Evolutionary conservation across 1,140 invertebrate genomes (phyloP).

Genomic region (Laupala kohalensis): DNA sequence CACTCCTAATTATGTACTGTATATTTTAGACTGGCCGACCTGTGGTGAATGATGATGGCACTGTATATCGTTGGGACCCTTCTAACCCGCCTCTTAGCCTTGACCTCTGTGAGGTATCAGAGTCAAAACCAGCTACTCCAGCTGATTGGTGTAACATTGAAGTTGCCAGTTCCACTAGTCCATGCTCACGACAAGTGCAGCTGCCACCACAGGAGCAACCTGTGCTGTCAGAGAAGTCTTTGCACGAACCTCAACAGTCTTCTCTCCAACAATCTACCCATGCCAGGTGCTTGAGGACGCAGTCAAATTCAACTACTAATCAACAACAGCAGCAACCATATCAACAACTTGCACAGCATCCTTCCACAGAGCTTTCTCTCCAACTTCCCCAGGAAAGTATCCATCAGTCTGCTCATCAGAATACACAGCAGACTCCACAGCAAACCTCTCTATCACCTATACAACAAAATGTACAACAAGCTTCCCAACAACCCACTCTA

Average conservation of each 20-base stretch:
- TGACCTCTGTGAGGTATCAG: background rate
- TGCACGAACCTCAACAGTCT: background rate
- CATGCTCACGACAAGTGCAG: background rate
- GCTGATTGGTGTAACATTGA: background rate
- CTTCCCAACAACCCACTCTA: background rate
- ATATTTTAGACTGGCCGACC: slow-evolving; percentile 40
- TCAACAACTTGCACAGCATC: background rate
- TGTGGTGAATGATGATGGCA: slow-evolving; percentile 49
- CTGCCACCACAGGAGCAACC: background rate
- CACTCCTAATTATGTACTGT: background rate
- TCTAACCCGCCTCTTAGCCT: slow-evolving; percentile 39
- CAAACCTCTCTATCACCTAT: too few species aligned
- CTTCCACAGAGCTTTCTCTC: background rate
- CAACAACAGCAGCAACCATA: background rate
- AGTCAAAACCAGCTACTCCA: background rate
- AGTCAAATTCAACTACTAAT: background rate
- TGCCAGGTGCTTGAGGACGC: background rate
- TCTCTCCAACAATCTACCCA: background rate
- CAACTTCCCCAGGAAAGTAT: background rate
- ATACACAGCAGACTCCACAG: too few species aligned
- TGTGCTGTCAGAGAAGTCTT: background rate
- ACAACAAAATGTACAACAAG: background rate
- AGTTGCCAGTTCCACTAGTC: background rate
- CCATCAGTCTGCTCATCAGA: background rate
- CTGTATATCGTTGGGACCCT: slow-evolving; percentile 60